A percentile compares a stretch with the other conserved stretches of the same genome.
Evolutionary conservation across 2,113 vertebrate genomes (phyloP).

Genomic region (Myiozetetes cayanensis): DNA sequence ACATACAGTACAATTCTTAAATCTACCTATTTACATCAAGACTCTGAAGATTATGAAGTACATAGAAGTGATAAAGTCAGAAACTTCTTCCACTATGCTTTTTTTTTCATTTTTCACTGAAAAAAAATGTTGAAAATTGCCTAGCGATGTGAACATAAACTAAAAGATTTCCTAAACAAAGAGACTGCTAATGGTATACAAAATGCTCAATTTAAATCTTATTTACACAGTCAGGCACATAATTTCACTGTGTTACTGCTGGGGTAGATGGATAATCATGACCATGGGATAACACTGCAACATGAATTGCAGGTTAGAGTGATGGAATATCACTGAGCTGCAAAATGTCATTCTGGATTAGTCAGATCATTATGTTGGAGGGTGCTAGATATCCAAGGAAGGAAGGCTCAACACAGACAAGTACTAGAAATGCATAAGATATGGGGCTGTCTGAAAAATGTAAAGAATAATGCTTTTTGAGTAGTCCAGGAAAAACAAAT

Average conservation of each 20-base stretch:
- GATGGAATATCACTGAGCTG: not conserved
- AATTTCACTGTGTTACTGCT: not conserved
- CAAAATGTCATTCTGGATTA: not conserved
- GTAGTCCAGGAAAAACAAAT: not conserved
- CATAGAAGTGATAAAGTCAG: not conserved
- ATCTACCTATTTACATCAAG: not conserved
- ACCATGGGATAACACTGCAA: not conserved
- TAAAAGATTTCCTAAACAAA: not conserved
- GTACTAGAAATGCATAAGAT: not conserved
- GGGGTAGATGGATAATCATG: not conserved
- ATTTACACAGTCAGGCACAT: not conserved
- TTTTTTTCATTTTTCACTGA: not conserved
- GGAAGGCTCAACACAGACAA: not conserved
- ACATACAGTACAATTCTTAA: not conserved
- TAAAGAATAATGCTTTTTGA: not conserved
- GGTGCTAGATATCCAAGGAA: not conserved
- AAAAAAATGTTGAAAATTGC: not conserved
- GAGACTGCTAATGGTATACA: not conserved
- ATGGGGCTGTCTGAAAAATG: not conserved
- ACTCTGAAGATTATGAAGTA: not conserved
- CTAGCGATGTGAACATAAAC: not conserved
- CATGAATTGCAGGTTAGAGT: not conserved
- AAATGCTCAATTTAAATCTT: not conserved
- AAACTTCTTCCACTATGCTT: not conserved
- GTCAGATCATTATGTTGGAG: not conserved